Evolutionary conservation across 2,888 invertebrate species (phyloP), one percentile per base, ranked within the genome.

Genomic region (Drosophila silvestris): DNA sequence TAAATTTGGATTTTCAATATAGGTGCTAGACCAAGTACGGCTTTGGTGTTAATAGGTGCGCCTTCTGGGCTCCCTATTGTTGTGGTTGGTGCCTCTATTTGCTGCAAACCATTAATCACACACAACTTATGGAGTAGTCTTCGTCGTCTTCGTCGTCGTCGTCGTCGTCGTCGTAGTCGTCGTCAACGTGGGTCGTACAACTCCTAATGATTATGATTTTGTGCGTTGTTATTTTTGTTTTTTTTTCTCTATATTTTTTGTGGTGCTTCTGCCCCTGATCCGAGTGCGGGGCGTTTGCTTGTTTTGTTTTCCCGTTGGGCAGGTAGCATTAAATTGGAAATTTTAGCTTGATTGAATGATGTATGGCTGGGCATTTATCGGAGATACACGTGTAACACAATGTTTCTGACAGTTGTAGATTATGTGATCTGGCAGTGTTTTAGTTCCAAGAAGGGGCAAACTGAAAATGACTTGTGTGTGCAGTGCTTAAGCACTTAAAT

Each of bases 11-110:
- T 58, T 37, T 51, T 39, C 41, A 39, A 69, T 66, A 63, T 85
- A 80, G 88, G 77, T 89, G 82, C 82, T 63, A 63, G 68, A 28
- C 69, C 61, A 57, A 67, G 47, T 75, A 52, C 63, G 79, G 35
- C 62, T 86, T 84, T 84, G 81, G 91, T 87, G 87, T 90, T 90
- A 90, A 87, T 87, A 84, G 87, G 87, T 77, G 91, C 75, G 89
- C 87, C 79, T 75, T 70, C 78, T 77, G 81, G 77, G 81, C 70
- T 70, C 60, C 71, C 79, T 81, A 89, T 86, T 91, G 85, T 84
- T 91, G 79, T 81, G 77, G 75, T 77, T 74, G 85, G 78, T 83
- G 73, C 79, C 86, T 90, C 72, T 74, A 80, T 74, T 85, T 77
- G 74, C 65, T 77, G 77, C 61, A 64, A 74, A 79, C 80, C 90